Conservation (phyloP, 2,113 vertebrate species). For the Sarotherodon lohbergeri region DNA sequence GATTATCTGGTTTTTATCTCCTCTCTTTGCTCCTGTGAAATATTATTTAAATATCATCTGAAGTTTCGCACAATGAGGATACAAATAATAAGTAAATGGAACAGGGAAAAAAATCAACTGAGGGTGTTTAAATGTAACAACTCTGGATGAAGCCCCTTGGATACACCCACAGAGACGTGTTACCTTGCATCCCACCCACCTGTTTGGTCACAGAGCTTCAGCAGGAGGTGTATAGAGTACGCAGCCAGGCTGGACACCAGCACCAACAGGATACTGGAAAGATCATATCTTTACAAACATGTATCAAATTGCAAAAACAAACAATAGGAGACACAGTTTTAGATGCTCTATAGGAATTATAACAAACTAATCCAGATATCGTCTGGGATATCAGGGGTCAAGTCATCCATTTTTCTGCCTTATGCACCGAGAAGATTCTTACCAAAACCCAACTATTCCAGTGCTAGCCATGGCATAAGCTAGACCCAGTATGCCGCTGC, state of each 20-base stretch:
- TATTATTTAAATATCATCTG: background rate
- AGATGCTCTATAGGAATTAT: background rate
- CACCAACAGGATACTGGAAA: slow-evolving; percentile 81
- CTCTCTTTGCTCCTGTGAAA: background rate
- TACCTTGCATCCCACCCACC: slow-evolving; percentile 71
- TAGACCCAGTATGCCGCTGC: slow-evolving; percentile 91
- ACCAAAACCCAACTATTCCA: slow-evolving; percentile 91
- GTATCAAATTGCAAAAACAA: background rate
- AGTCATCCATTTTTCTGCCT: background rate
- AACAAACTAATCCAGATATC: background rate
- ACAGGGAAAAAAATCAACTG: background rate
- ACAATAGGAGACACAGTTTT: background rate
- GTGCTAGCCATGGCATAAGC: slow-evolving; percentile 90
- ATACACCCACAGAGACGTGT: background rate
- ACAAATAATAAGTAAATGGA: background rate
- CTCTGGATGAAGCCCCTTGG: background rate
- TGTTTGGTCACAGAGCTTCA: slow-evolving; percentile 88
- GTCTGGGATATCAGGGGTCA: background rate
- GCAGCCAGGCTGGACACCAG: slow-evolving; percentile 81
- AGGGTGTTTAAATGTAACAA: background rate
- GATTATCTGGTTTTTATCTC: background rate
- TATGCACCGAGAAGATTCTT: slow-evolving; percentile 15
- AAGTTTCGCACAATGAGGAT: background rate
- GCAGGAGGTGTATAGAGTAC: slow-evolving; percentile 89
- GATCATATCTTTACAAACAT: background rate